Evolutionary conservation across 1,140 invertebrate genomes (phyloP).

Genomic region (Atta colombica): DNA sequence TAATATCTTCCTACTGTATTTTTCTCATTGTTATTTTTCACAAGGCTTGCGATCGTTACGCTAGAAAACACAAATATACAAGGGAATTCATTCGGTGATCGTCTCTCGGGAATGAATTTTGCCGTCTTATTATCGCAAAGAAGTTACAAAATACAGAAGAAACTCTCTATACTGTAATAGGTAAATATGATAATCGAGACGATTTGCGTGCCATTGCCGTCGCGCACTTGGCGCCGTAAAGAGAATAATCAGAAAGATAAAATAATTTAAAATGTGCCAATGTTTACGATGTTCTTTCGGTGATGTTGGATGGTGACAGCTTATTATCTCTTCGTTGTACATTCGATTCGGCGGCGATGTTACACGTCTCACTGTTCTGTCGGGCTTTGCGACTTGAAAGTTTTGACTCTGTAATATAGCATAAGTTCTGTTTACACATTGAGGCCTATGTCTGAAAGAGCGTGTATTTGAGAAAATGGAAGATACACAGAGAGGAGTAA

Average conservation of each 20-base stretch:
- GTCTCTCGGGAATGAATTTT: not conserved
- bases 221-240: constrained; percentile 3
- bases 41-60: constrained; percentile 63
- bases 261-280: constrained; percentile 56
- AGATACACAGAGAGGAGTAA: not conserved
- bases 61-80: constrained; percentile 33
- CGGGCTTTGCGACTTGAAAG: constrained; percentile 20
- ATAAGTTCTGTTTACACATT: constrained; percentile 40
- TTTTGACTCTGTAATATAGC: constrained; percentile 28
- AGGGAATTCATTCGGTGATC: constrained; percentile 22
- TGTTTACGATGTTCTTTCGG: constrained; percentile 36
- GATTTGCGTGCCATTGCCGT: constrained; percentile 1
- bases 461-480: constrained; percentile 9
- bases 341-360: constrained; percentile 17
- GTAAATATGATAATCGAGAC: constrained; percentile 41
- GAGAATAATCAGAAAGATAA: constrained; percentile 40
- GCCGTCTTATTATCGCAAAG: constrained; percentile 24
- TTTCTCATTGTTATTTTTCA: constrained; percentile 59
- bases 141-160: constrained; percentile 22
- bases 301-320: constrained; percentile 18
- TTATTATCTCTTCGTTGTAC: constrained; percentile 40
- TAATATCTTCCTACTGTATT: constrained; percentile 68
- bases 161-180: constrained; percentile 41
- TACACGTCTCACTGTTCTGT: constrained; percentile 17
- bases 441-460: constrained; percentile 32